Conservation (phyloP, 2,797 vertebrate species). For the Knipowitschia caucasica region DNA sequence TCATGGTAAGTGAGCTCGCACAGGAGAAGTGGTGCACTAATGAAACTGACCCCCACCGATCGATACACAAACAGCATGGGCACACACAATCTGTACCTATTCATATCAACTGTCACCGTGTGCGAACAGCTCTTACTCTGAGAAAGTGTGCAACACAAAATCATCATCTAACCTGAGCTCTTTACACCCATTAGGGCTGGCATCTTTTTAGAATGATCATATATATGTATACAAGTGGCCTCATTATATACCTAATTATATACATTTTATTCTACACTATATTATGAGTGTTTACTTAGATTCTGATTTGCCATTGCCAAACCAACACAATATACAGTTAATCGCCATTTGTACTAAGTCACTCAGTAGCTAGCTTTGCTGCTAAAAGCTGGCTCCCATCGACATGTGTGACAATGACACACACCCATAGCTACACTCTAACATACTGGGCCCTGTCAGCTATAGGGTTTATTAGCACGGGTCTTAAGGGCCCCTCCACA, state of each 20-base stretch:
- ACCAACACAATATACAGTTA: neutral
- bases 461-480: slow-evolving; percentile 66
- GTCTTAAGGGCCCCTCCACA: slow-evolving; percentile 88
- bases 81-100: slow-evolving; percentile 30
- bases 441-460: slow-evolving; percentile 41
- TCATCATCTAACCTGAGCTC: neutral
- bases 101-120: slow-evolving; percentile 21
- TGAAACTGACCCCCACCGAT: slow-evolving; percentile 43
- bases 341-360: slow-evolving; percentile 1
- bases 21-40: slow-evolving; percentile 32
- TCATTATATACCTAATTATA: neutral
- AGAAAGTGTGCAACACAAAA: slow-evolving; percentile 1
- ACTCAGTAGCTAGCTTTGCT: slow-evolving; percentile 6
- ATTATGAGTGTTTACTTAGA: neutral
- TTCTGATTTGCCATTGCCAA: neutral
- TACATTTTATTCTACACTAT: neutral
- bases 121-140: slow-evolving; percentile 1
- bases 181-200: neutral
- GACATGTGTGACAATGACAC: slow-evolving; percentile 30
- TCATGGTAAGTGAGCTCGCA: slow-evolving; percentile 89
- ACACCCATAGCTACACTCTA: slow-evolving; percentile 24
- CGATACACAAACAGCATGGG: slow-evolving; percentile 45
- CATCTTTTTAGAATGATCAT: neutral
- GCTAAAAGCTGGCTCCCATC: slow-evolving; percentile 23
- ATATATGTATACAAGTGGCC: neutral